Evolutionary conservation across 2,888 invertebrate species (phyloP).

Genomic region (Pteria penguin): DNA sequence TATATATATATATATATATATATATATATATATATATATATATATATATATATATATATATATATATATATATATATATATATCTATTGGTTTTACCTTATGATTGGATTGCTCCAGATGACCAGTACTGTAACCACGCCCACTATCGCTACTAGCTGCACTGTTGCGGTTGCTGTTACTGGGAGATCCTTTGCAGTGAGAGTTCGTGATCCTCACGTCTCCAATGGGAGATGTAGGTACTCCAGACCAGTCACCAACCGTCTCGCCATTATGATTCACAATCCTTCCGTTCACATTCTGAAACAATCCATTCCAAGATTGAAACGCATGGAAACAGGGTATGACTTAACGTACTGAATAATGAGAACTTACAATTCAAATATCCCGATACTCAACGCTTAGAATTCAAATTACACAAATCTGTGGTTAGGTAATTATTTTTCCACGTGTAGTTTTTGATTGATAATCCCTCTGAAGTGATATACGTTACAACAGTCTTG

Average conservation of each 20-base stretch:
- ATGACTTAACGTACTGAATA: too few species aligned
- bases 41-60: too few species aligned
- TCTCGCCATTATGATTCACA: conserved; percentile 58
- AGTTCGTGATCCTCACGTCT: conserved; percentile 68
- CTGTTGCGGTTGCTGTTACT: conserved; percentile 77
- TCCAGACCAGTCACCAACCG: conserved; percentile 55
- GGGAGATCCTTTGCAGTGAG: conserved; percentile 71
- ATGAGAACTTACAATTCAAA: too few species aligned
- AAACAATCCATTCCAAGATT: neutral
- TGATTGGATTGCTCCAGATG: conserved; percentile 53
- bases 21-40: too few species aligned
- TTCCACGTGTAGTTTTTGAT: too few species aligned
- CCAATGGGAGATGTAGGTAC: conserved; percentile 33
- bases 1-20: too few species aligned
- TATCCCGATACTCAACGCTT: too few species aligned
- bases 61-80: too few species aligned
- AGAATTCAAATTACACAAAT: too few species aligned
- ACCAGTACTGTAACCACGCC: conserved; percentile 70
- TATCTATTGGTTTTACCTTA: conserved; percentile 14
- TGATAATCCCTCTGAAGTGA: too few species aligned
- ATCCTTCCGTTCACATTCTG: conserved; percentile 60
- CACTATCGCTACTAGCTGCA: conserved; percentile 77
- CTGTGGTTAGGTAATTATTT: too few species aligned
- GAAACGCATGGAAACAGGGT: conserved; percentile 9
- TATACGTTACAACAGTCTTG: too few species aligned